Evolutionary conservation across 2,797 vertebrate species (phyloP).

Genomic region (Florisuga fusca): DNA sequence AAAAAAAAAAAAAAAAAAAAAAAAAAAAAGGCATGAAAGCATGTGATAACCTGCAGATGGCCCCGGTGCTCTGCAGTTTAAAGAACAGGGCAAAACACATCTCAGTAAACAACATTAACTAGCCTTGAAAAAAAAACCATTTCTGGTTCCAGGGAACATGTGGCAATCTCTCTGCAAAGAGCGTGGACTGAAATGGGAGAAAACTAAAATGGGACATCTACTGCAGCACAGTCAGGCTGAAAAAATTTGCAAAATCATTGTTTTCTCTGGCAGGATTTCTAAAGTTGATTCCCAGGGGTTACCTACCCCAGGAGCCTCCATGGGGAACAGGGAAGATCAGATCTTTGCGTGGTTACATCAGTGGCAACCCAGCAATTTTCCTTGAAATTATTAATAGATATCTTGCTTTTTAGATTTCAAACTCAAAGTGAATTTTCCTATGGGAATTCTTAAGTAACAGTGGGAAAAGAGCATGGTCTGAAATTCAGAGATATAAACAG

Average conservation of each 20-base stretch:
- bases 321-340: not conserved
- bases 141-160: not conserved
- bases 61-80: not conserved
- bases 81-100: conserved; percentile 1
- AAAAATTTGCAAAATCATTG: not conserved
- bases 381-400: not conserved
- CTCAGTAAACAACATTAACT: not conserved
- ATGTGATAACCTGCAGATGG: not conserved
- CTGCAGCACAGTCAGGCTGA: not conserved
- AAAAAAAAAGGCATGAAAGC: not conserved
- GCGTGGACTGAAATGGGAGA: not conserved
- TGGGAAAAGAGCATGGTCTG: not conserved
- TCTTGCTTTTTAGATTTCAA: not conserved
- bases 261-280: not conserved
- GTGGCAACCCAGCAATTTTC: not conserved
- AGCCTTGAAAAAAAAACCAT: conserved; percentile 20
- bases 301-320: not conserved
- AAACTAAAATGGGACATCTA: not conserved
- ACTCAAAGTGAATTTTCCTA: not conserved
- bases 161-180: not conserved
- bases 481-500: not conserved
- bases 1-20: fast-evolving
- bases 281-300: not conserved
- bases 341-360: not conserved
- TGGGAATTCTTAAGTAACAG: not conserved